These are phyloP conservation scores for Xiphorhynchus erythropygius DNA, from an alignment of 2,797 vertebrate genomes.

Conservation along the genomic window DNA sequence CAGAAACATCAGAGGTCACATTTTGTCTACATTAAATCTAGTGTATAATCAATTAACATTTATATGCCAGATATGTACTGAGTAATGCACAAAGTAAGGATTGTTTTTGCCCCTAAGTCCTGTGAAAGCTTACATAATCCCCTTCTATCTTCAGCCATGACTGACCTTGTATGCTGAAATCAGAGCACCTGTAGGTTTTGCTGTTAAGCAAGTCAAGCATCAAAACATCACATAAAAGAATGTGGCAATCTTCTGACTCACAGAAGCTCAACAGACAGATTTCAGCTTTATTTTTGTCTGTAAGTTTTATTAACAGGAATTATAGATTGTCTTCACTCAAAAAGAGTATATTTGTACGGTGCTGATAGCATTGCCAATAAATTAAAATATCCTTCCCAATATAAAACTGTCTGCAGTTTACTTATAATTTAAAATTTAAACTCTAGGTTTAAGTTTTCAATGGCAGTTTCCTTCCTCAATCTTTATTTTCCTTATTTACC, in stretches of 20 bases:
- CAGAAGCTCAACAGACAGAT: background rate
- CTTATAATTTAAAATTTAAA: background rate
- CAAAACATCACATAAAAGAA: slow-evolving; percentile 5
- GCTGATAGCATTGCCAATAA: background rate
- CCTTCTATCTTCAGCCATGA: slow-evolving; percentile 48
- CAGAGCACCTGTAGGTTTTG: slow-evolving; percentile 40
- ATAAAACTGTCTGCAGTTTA: background rate
- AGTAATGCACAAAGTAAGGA: slow-evolving; percentile 55
- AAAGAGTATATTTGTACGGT: background rate
- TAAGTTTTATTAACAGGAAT: slow-evolving; percentile 15
- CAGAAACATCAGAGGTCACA: slow-evolving; percentile 63
- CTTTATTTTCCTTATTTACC: background rate
- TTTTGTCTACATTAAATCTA: slow-evolving; percentile 68
- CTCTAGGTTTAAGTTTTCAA: background rate
- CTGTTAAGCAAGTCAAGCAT: slow-evolving; percentile 41
- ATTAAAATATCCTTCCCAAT: background rate
- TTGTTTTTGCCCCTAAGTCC: slow-evolving; percentile 42
- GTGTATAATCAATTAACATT: slow-evolving; percentile 71
- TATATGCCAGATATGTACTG: slow-evolving; percentile 65
- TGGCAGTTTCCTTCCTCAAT: background rate
- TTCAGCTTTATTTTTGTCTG: slow-evolving; percentile 13
- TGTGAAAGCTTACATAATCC: slow-evolving; percentile 46
- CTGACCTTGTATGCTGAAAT: slow-evolving; percentile 34
- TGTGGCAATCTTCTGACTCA: background rate
- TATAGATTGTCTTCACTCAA: background rate